phyloP scores from a whole-genome alignment of 1,140 invertebrate species.

The Leptopilina clavipes region DNA sequence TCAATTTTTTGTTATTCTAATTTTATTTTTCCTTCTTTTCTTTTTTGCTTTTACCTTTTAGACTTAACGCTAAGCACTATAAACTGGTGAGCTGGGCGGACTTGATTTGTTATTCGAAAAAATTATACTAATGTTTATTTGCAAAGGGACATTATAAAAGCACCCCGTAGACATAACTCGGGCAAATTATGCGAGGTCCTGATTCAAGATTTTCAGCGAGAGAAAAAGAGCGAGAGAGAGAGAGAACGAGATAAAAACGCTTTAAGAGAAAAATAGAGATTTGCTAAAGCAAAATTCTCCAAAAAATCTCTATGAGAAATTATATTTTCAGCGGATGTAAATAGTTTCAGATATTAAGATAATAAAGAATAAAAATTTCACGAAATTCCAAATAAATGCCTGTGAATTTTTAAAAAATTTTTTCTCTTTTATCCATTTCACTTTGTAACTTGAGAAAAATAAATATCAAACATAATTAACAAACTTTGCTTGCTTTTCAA shows the following conservation, averaged over 20 bases:
- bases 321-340: neutral
- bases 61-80: slow-evolving; percentile 1
- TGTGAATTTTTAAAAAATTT: no score
- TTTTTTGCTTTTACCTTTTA: neutral
- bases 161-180: slow-evolving; percentile 24
- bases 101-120: neutral
- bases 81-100: neutral
- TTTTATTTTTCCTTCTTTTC: no score
- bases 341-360: neutral
- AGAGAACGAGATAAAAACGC: neutral
- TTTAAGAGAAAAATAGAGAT: neutral
- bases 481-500: no score
- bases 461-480: no score
- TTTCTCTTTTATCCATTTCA: no score
- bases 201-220: slow-evolving; percentile 16
- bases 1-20: neutral
- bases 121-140: slow-evolving; percentile 34
- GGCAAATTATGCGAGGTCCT: slow-evolving; percentile 16
- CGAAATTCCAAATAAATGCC: no score
- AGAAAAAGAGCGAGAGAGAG: neutral
- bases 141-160: slow-evolving; percentile 3
- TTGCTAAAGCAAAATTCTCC: neutral
- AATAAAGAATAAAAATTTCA: no score
- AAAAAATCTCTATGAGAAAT: neutral
- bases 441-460: no score